Percentiles rank a stretch among this genome's conserved stretches.
Evolutionary conservation across 1,140 invertebrate genomes (phyloP).

Genomic region (Micrasema minimum): DNA sequence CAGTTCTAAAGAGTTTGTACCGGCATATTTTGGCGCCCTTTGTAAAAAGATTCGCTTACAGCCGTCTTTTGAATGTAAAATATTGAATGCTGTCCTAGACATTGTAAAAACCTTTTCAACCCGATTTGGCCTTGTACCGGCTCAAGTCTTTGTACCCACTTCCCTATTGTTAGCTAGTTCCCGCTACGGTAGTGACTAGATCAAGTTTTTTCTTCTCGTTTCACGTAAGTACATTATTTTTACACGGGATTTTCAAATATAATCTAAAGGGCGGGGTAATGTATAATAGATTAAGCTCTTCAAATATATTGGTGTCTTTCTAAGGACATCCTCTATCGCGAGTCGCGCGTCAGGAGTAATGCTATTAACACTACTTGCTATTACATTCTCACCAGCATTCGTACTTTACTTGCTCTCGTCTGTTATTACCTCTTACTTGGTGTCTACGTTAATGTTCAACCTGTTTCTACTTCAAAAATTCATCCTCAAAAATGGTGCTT

Average conservation of each 20-base stretch:
- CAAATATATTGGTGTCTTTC: no score
- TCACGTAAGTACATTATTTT: slow-evolving; percentile 3
- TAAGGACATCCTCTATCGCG: not conserved
- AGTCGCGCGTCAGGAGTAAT: not conserved
- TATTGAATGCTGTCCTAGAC: slow-evolving; percentile 32
- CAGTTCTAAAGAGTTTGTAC: slow-evolving; percentile 21
- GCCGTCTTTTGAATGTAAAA: slow-evolving; percentile 26
- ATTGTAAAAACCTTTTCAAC: slow-evolving; percentile 33
- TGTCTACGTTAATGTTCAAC: no score
- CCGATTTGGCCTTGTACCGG: slow-evolving; percentile 32
- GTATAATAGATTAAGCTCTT: no score
- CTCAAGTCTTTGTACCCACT: slow-evolving; percentile 33
- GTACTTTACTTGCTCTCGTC: no score
- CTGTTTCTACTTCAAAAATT: no score
- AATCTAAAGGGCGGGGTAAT: not conserved
- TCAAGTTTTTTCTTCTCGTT: slow-evolving; percentile 28
- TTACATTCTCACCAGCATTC: no score
- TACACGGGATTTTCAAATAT: not conserved
- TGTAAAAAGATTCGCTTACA: slow-evolving; percentile 37
- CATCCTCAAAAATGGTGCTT: no score
- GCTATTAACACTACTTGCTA: no score
- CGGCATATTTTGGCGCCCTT: slow-evolving; percentile 31
- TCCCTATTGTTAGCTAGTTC: slow-evolving; percentile 33
- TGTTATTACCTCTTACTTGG: no score
- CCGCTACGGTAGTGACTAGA: slow-evolving; percentile 31